A percentile compares a stretch with the other conserved stretches of the same genome.
These are phyloP conservation scores for Lithobates pipiens DNA, from an alignment of 2,797 vertebrate genomes.

Conservation along the genomic window DNA sequence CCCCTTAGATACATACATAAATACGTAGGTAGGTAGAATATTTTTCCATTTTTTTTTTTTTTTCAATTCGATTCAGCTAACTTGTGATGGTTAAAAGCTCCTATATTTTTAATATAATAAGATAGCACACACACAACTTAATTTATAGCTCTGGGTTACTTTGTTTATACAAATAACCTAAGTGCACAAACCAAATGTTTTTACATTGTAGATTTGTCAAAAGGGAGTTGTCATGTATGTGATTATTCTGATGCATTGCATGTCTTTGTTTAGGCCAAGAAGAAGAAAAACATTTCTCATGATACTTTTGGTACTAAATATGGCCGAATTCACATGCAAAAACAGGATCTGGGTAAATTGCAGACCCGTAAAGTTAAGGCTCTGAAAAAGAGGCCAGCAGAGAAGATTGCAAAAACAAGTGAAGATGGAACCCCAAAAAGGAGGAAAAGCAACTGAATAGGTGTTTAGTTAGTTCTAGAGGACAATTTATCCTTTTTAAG, in stretches of 20 bases:
- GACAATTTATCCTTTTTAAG: neutral
- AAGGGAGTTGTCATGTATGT: too few species aligned
- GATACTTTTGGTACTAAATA: constrained; percentile 90
- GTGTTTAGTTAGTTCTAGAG: neutral
- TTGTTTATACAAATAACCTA: too few species aligned
- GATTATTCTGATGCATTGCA: neutral
- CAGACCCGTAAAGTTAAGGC: constrained; percentile 95
- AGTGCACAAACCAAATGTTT: neutral
- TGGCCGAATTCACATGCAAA: constrained; percentile 95
- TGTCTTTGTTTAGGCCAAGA: constrained; percentile 80
- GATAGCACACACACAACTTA: too few species aligned
- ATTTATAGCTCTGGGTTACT: too few species aligned
- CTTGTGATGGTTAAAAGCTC: too few species aligned
- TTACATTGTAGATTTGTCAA: neutral
- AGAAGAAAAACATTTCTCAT: constrained; percentile 96
- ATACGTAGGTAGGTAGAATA: too few species aligned
- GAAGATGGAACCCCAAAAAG: constrained; percentile 75
- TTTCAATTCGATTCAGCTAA: too few species aligned
- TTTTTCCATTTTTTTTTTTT: too few species aligned
- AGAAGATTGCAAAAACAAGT: constrained; percentile 65
- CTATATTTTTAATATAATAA: too few species aligned
- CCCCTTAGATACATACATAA: too few species aligned
- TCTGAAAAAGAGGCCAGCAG: constrained; percentile 85
- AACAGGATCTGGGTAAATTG: constrained; percentile 90
- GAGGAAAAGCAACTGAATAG: constrained; percentile 70